Conservation (phyloP, 2,797 vertebrate species). For the Buceros bicornis region DNA sequence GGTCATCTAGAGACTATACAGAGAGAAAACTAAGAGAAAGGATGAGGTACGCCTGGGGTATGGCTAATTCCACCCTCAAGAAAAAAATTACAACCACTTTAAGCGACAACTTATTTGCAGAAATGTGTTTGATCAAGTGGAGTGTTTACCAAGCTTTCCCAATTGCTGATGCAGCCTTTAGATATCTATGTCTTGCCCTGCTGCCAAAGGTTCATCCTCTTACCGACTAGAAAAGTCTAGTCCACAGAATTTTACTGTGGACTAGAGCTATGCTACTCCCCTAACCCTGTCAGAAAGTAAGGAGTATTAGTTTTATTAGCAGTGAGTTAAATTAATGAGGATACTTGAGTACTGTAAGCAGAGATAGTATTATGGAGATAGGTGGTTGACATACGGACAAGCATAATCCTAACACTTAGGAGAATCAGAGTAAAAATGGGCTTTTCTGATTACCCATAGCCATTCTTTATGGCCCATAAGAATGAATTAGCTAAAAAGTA, state of each 20-base stretch:
- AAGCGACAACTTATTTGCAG: background rate
- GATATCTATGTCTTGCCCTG: background rate
- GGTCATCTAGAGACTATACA: background rate
- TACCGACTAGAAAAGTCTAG: background rate
- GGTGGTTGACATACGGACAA: constrained; percentile 17
- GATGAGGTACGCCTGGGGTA: background rate
- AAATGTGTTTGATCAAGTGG: background rate
- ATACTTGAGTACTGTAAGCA: constrained; percentile 9
- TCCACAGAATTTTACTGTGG: background rate
- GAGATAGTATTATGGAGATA: background rate
- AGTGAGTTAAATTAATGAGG: constrained; percentile 21
- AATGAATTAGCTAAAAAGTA: constrained; percentile 55
- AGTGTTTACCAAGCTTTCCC: background rate
- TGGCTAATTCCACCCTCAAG: background rate
- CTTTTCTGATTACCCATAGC: constrained; percentile 27
- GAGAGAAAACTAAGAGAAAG: background rate
- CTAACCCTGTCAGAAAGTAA: background rate
- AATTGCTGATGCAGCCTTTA: background rate
- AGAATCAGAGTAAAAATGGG: constrained; percentile 20
- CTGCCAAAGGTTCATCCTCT: background rate
- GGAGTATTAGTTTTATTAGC: constrained; percentile 9
- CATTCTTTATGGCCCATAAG: constrained; percentile 36
- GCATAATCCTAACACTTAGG: background rate
- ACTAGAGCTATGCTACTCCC: background rate
- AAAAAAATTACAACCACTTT: background rate